Evolutionary conservation across 2,797 vertebrate genomes (phyloP).

Genomic region (Vireo griseus): DNA sequence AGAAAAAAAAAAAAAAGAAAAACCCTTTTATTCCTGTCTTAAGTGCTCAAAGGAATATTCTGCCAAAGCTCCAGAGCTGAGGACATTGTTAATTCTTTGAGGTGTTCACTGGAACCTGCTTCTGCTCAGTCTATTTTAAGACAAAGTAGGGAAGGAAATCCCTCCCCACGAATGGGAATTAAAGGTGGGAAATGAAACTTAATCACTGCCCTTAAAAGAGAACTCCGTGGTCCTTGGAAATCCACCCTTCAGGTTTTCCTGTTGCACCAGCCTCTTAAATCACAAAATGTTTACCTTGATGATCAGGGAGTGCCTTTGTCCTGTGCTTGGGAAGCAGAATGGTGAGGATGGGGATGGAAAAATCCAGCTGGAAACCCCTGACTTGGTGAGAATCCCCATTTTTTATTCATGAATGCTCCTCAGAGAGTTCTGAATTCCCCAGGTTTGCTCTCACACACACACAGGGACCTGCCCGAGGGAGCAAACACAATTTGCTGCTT

Average conservation of each 20-base stretch:
- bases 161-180: not conserved
- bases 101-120: not conserved
- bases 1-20: too few relatives aligned
- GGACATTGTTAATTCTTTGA: not conserved
- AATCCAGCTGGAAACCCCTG: not conserved
- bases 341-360: not conserved
- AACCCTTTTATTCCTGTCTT: not conserved
- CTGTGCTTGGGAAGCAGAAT: not conserved
- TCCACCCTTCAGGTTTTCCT: not conserved
- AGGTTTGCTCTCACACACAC: fast-evolving
- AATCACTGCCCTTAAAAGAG: not conserved
- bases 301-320: constrained; percentile 57
- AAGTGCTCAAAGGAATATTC: not conserved
- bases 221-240: not conserved
- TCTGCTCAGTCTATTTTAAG: not conserved
- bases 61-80: not conserved
- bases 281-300: not conserved
- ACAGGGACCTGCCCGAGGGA: not conserved
- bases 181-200: not conserved
- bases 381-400: fast-evolving
- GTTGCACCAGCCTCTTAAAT: constrained; percentile 6
- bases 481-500: fast-evolving
- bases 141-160: not conserved
- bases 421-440: fast-evolving
- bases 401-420: not conserved